Percentiles rank a stretch among this genome's conserved stretches.
Evolutionary conservation across 2,797 vertebrate species (phyloP).

Genomic region (Eidolon dupreanum): DNA sequence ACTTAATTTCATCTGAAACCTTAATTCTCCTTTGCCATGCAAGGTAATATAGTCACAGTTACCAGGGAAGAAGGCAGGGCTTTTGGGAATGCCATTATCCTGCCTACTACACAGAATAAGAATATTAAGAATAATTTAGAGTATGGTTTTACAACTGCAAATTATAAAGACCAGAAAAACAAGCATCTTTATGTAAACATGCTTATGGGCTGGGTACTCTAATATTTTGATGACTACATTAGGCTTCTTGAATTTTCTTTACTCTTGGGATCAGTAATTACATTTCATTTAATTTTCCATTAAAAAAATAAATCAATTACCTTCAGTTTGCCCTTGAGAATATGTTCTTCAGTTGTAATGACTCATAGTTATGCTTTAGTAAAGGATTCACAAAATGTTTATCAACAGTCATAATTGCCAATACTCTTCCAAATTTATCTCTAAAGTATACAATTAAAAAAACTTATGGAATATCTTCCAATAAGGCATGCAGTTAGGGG

Average conservation of each 20-base stretch:
- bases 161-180: background rate
- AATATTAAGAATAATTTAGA: background rate
- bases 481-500: background rate
- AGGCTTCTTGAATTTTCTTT: conserved; percentile 36
- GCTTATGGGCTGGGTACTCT: background rate
- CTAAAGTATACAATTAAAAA: conserved; percentile 4
- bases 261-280: conserved; percentile 4
- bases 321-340: background rate
- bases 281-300: conserved; percentile 73
- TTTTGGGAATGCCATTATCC: background rate
- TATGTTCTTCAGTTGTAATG: conserved; percentile 14
- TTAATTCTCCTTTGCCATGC: background rate
- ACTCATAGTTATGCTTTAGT: background rate
- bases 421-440: background rate
- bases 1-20: background rate
- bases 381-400: conserved; percentile 55
- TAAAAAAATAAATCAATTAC: conserved; percentile 67
- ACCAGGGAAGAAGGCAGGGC: background rate
- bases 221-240: conserved; percentile 18
- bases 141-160: background rate
- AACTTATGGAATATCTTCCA: background rate
- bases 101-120: background rate
- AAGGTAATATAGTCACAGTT: background rate
- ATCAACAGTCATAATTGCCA: conserved; percentile 55
- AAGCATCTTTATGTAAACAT: background rate